These are phyloP conservation scores for Diuraphis noxia DNA, from an alignment of 1,140 invertebrate species.

Conservation along the genomic window DNA sequence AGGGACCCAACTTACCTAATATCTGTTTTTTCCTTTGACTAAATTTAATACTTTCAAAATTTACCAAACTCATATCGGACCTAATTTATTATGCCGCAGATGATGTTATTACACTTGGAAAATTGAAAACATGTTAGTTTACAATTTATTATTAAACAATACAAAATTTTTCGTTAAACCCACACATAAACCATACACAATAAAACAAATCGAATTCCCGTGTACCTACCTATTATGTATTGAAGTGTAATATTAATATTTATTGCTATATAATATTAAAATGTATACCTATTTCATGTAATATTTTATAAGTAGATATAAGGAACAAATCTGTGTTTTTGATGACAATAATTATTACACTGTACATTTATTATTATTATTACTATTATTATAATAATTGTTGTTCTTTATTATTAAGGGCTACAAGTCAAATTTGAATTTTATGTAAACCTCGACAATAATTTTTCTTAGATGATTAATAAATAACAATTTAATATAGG, in stretches of 20 bases:
- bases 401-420: constrained; percentile 31
- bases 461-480: neutral
- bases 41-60: too few relatives aligned
- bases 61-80: too few relatives aligned
- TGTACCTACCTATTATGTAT: neutral
- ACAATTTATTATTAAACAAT: neutral
- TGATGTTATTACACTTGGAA: neutral
- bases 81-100: too few relatives aligned
- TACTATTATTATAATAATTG: neutral
- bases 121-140: neutral
- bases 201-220: constrained; percentile 1
- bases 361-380: neutral
- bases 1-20: too few relatives aligned
- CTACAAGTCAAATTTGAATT: constrained; percentile 5
- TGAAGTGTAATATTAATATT: neutral
- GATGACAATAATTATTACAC: constrained; percentile 42
- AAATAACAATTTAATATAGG: neutral
- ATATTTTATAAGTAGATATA: constrained; percentile 29
- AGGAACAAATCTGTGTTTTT: constrained; percentile 48
- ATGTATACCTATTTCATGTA: neutral
- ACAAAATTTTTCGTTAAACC: neutral
- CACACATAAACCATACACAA: neutral
- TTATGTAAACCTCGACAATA: constrained; percentile 50
- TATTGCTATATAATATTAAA: neutral
- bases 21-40: too few relatives aligned